A percentile compares a stretch with the other conserved stretches of the same genome.
Evolutionary conservation across 2,888 invertebrate species (phyloP).

Genomic region (Rapana venosa): DNA sequence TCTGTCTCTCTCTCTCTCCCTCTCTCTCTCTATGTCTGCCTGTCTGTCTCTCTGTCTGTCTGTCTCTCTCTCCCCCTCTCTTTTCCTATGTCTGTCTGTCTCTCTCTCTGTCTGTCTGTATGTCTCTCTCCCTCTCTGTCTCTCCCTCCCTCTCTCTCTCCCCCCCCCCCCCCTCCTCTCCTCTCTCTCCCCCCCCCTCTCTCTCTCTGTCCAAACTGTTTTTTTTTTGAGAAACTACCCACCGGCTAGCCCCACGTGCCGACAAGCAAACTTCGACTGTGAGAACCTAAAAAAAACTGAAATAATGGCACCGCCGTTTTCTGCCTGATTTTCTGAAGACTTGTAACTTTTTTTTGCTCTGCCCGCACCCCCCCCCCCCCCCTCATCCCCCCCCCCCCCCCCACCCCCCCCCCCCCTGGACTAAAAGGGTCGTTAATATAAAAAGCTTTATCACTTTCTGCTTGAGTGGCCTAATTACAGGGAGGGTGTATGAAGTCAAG

Average conservation of each 20-base stretch:
- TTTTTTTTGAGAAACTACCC: not conserved
- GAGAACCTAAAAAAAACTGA: too few species aligned
- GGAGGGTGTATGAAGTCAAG: not conserved
- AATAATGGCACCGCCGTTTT: too few species aligned
- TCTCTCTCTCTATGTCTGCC: slow-evolving; percentile 3
- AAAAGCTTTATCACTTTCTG: not conserved
- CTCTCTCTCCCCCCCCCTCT: not conserved
- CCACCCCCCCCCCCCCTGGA: too few species aligned
- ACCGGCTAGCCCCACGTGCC: too few species aligned
- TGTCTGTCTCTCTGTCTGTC: slow-evolving; percentile 18
- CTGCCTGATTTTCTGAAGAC: too few species aligned
- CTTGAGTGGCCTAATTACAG: not conserved
- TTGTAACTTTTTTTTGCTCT: too few species aligned
- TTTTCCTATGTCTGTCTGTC: slow-evolving; percentile 1
- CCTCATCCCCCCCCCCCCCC: too few species aligned
- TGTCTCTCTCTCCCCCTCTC: slow-evolving; percentile 22
- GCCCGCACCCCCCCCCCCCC: too few species aligned
- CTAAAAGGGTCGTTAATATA: not conserved
- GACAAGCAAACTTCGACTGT: too few species aligned
- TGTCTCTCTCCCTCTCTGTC: not conserved
- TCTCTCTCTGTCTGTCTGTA: not conserved
- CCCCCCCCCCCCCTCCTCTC: not conserved
- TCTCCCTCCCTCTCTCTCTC: slow-evolving; percentile 9
- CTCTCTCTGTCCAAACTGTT: not conserved
- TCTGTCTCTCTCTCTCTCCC: slow-evolving; percentile 13